Evolutionary conservation across 2,113 vertebrate genomes (phyloP).

Genomic region (Calyptommatus sinebrachiatus): DNA sequence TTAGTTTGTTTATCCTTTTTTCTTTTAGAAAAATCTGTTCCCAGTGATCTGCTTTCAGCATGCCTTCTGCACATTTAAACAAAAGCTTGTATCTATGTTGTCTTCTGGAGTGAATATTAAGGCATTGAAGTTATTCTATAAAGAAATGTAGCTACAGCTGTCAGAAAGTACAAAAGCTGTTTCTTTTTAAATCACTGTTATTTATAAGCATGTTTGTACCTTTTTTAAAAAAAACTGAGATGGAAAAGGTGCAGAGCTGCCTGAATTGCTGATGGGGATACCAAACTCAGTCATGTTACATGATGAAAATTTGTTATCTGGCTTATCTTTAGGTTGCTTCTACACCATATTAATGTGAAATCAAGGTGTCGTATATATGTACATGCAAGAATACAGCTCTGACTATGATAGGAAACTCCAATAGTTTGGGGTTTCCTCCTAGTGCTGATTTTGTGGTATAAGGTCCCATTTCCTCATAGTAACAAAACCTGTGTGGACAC

Average conservation of each 20-base stretch:
- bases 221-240: not conserved
- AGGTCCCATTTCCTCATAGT: too few species aligned
- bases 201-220: conserved; percentile 27
- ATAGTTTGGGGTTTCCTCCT: too few species aligned
- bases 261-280: conserved; percentile 24
- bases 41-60: conserved; percentile 15
- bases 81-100: not conserved
- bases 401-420: too few species aligned
- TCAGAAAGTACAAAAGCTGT: conserved; percentile 5
- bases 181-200: not conserved
- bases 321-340: conserved; percentile 8
- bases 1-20: not conserved
- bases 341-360: too few species aligned
- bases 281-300: not conserved
- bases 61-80: conserved; percentile 29
- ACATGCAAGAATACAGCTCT: too few species aligned
- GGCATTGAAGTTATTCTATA: not conserved
- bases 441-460: too few species aligned
- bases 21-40: not conserved
- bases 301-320: not conserved
- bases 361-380: too few species aligned
- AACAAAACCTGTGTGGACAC: too few species aligned
- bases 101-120: conserved; percentile 22
- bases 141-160: conserved; percentile 19
- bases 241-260: conserved; percentile 15